Base-by-base conservation (phyloP, 2,888 invertebrate genomes). In the Hydrotaea diabolus region DNA sequence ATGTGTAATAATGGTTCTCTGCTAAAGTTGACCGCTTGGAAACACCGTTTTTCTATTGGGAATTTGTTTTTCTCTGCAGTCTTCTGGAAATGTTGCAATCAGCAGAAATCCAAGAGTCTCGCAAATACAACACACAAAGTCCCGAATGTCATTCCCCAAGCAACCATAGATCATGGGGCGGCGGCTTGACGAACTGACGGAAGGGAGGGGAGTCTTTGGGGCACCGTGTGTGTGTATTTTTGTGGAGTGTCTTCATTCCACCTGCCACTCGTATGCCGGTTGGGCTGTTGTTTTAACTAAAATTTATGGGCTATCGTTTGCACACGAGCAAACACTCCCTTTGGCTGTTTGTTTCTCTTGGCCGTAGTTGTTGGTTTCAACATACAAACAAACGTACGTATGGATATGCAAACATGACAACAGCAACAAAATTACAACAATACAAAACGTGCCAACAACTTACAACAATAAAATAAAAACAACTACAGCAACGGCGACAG, bases 281-380 rank as follows among this genome's bases (percentile, higher is more conserved):
- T 78, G 74, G 36, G 31, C 15, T 11, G 57, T 21, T 11, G 39
- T 39, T 57, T 73, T 8, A 21, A 74, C 23, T 79, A 46, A 72
- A 84, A 84, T 84, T 84, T 79, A 81, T 81, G 81, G 64, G 64
- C 64, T 74, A 39, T 62, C 49, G 75, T 76, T 84, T 76, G 72
- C 73, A 81, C 36, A 43, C 19, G 43, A 43, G 13, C 19, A 66
- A 66, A 81, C 81, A 84, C 84, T 84, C 84, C 84, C 75, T 80
- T 76, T 39, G 21, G 21, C 55, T 55, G 19, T 21, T 31, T 53
- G 7, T n/a, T 31, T 31, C 7, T 4, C 31, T 31, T n/a, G 53
- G 55, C 17, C 21, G 21, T n/a, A 13, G 53, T 53, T 53, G n/a
- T 55, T 39, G 39, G 7, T 39, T 39, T 39, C 39, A 11, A 13